Base-by-base conservation (phyloP, 2,888 invertebrate species). In the Diloba caeruleocephala region DNA sequence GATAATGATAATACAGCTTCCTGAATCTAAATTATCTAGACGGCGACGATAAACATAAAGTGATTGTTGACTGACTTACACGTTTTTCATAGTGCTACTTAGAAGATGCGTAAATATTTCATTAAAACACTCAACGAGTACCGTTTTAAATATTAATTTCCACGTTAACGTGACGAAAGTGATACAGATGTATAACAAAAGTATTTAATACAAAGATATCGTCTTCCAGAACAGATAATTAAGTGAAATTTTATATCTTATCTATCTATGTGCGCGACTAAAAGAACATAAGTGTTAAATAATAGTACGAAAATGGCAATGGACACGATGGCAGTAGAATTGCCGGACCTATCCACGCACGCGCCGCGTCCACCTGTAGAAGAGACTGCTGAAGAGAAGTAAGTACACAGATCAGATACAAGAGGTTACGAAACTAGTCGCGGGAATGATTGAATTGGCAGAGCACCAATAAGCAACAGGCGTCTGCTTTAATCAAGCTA, bases 271-370 rank as follows among this genome's bases (percentile, higher is more conserved):
- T 67, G 44, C 42, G 59, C 62, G 45, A 38, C 41, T 51, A 43
- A 58, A 61, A 63, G 67, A 51, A 78, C 72, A 67, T 63, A 71
- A 81, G 71, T 71, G 62, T 74, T 61, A 67, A 64, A 49, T 42
- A 46, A 6, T 6, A 63, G 74, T 73, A 59, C 50, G 63, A 87
- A 71, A 45, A 94, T 94, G 93, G 94, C 93, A 43, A 92, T 93
- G 89, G 93, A 93, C 71, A 93, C 93, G 26, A 90, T 94, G 92
- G 88, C 93, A 68, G 92, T 94, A 0, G 94, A 94, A 75, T 79
- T 94, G 83, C 94, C 94, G 0, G 93, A 94, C 50, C 63, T 93
- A 55, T 79, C 83, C 34, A 88, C 88, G 12, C 90, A 84, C 51
- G 72, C 85, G 1, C 87, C 88, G 3, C 85, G 82, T 4, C 82